Conservation (phyloP, 2,113 vertebrate genomes). For the Cygnus buccinator region DNA sequence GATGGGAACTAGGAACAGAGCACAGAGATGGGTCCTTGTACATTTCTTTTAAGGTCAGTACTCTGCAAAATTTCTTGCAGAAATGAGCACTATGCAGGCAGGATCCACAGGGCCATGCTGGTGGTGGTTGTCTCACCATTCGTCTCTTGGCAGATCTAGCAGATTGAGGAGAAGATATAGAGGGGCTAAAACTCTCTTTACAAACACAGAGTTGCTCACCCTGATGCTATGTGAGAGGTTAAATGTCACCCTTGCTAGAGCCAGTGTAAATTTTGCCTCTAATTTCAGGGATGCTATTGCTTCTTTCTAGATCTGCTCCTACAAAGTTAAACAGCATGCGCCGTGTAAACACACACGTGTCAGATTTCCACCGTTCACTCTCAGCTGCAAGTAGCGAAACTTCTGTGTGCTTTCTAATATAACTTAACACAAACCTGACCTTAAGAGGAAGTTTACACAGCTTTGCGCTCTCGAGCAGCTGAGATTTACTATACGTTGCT, state of each 20-base stretch:
- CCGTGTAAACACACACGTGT: neutral
- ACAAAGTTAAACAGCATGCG: neutral
- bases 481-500: conserved; percentile 55
- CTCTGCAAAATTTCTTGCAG: neutral
- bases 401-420: conserved; percentile 52
- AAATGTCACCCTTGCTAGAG: neutral
- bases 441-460: conserved; percentile 67
- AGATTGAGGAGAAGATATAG: neutral
- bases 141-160: neutral
- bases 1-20: neutral
- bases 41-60: neutral
- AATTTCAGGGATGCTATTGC: neutral
- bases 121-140: neutral
- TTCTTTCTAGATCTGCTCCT: neutral
- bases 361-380: conserved; percentile 18
- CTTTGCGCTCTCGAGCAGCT: conserved; percentile 25
- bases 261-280: neutral
- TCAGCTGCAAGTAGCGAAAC: conserved; percentile 15
- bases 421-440: conserved; percentile 57
- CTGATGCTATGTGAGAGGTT: neutral
- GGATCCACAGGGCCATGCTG: neutral
- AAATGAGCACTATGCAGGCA: neutral
- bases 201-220: neutral
- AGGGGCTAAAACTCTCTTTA: neutral
- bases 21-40: neutral